These are phyloP conservation scores for Gadopsis bispinosus DNA, from an alignment of 2,797 vertebrate species.

Conservation along the genomic window DNA sequence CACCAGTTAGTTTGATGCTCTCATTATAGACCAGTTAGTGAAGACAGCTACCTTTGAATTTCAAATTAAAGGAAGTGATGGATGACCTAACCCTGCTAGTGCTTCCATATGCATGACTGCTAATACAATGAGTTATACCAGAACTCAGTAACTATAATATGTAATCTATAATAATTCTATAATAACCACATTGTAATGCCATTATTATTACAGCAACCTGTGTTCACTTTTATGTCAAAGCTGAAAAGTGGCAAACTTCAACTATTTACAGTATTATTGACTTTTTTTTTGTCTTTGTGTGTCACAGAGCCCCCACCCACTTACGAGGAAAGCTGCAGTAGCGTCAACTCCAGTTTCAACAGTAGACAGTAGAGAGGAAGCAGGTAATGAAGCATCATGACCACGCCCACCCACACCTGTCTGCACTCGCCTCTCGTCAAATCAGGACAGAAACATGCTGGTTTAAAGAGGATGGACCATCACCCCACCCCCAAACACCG, in stretches of 20 bases:
- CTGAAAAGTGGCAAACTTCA: not conserved
- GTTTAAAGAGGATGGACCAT: constrained; percentile 39
- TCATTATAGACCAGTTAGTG: not conserved
- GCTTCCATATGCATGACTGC: not conserved
- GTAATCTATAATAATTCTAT: not conserved
- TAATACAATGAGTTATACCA: not conserved
- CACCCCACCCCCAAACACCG: constrained; percentile 6
- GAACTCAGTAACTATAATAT: too few species aligned
- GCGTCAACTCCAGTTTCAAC: constrained; percentile 85
- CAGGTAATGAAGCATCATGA: constrained; percentile 19
- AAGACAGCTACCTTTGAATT: not conserved
- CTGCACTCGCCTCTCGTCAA: constrained; percentile 43
- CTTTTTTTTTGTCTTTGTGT: constrained; percentile 40
- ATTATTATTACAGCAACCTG: not conserved
- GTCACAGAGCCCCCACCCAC: constrained; percentile 92
- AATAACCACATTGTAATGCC: not conserved
- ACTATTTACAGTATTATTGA: not conserved
- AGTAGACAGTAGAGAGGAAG: constrained; percentile 74
- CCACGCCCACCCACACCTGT: constrained; percentile 37
- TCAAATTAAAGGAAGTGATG: not conserved
- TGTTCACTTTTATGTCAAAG: not conserved
- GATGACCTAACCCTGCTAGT: not conserved
- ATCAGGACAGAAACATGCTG: constrained; percentile 48
- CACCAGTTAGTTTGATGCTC: not conserved
- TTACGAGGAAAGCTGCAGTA: constrained; percentile 97